These are phyloP conservation scores for Pluvialis apricaria DNA, from an alignment of 2,113 vertebrate species.

Conservation along the genomic window DNA sequence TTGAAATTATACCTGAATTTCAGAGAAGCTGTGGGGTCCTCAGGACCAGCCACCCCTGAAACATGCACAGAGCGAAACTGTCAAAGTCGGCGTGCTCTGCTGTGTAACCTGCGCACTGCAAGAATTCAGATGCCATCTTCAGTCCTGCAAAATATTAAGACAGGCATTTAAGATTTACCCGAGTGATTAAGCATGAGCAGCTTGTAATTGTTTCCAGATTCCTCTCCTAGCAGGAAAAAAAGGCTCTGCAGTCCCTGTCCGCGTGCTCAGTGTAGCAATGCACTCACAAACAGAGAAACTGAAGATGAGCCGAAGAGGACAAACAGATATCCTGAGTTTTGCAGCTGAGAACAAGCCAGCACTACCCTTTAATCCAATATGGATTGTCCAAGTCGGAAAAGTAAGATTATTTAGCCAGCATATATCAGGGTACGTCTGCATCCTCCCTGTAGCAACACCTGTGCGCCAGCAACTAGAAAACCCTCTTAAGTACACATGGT, in stretches of 20 bases:
- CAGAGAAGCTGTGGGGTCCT: neutral
- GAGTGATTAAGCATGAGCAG: slow-evolving; percentile 41
- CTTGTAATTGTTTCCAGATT: slow-evolving; percentile 61
- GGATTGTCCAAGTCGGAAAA: neutral
- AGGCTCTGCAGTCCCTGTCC: neutral
- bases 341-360: neutral
- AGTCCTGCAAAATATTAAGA: slow-evolving; percentile 54
- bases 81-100: neutral
- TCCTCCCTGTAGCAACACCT: slow-evolving; percentile 5
- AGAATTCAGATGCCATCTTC: slow-evolving; percentile 55
- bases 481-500: neutral
- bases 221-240: slow-evolving; percentile 34
- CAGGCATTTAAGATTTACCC: slow-evolving; percentile 55
- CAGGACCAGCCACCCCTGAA: neutral
- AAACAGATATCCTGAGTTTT: neutral
- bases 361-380: neutral
- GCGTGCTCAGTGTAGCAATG: neutral
- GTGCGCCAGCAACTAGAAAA: neutral
- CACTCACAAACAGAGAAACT: neutral
- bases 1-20: neutral
- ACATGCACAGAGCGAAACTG: neutral
- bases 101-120: neutral
- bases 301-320: neutral
- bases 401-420: neutral
- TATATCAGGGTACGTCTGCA: neutral